Conservation (phyloP, 2,113 vertebrate genomes). For the Raphicerus campestris region DNA sequence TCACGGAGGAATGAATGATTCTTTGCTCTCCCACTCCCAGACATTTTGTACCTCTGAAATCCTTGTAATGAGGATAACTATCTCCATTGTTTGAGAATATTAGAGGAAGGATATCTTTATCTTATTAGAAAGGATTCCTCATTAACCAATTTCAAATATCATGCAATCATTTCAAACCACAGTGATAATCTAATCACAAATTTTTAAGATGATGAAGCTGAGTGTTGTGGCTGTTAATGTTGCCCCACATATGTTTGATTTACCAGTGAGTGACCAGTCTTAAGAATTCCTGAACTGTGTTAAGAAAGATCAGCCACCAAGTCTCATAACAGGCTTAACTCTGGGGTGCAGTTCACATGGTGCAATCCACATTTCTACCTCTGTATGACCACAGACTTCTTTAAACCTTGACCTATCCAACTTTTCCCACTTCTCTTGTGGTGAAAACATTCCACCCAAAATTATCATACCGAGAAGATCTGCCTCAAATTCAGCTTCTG, state of each 20-base stretch:
- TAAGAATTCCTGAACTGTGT: neutral
- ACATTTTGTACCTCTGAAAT: neutral
- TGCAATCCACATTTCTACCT: fast-evolving
- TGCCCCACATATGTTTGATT: neutral
- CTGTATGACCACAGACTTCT: neutral
- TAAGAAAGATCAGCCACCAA: no score
- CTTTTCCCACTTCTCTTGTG: neutral
- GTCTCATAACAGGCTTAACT: neutral
- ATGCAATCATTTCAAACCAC: neutral
- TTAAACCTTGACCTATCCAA: neutral
- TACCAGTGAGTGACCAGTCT: neutral
- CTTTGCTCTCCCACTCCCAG: neutral
- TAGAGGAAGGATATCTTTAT: neutral
- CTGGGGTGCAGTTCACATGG: neutral
- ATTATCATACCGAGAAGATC: neutral
- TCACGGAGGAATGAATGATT: neutral
- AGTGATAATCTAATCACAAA: neutral
- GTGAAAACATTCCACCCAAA: neutral
- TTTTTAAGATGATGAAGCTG: neutral
- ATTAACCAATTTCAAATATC: neutral
- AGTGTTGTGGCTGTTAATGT: neutral
- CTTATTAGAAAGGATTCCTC: neutral
- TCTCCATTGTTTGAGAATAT: neutral
- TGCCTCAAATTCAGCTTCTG: neutral
- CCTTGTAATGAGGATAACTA: neutral